Evolutionary conservation across 1,140 invertebrate species (phyloP).

Genomic region (Homarus americanus): DNA sequence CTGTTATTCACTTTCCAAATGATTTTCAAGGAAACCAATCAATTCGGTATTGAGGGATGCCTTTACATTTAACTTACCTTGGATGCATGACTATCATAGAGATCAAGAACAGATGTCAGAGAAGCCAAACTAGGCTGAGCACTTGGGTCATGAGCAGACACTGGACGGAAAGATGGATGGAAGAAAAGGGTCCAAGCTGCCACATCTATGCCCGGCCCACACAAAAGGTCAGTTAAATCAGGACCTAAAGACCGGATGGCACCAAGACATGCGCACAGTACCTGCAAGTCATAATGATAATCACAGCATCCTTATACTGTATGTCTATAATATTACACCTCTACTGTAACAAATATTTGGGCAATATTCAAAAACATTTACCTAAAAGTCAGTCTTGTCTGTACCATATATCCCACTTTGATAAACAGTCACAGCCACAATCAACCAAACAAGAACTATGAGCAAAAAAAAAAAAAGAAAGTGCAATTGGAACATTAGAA

Average conservation of each 20-base stretch:
- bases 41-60: too few species aligned
- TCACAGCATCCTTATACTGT: neutral
- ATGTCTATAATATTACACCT: too few species aligned
- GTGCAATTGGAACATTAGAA: too few species aligned
- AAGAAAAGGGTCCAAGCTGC: constrained; percentile 56
- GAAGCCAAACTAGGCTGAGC: constrained; percentile 60
- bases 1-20: too few species aligned
- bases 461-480: too few species aligned
- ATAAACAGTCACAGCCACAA: too few species aligned
- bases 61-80: constrained; percentile 33
- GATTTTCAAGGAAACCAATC: too few species aligned
- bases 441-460: too few species aligned
- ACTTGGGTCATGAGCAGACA: constrained; percentile 48
- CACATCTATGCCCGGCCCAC: constrained; percentile 53
- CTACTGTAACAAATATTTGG: too few species aligned
- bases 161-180: constrained; percentile 56
- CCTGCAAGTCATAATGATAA: neutral
- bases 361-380: too few species aligned
- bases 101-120: constrained; percentile 59
- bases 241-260: constrained; percentile 38
- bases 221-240: constrained; percentile 51
- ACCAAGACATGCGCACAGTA: constrained; percentile 55
- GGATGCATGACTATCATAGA: constrained; percentile 62
- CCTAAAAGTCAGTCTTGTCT: too few species aligned
- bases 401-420: too few species aligned